Evolutionary conservation across 2,797 vertebrate species (phyloP).

Genomic region (Hafferia zeledoni): DNA sequence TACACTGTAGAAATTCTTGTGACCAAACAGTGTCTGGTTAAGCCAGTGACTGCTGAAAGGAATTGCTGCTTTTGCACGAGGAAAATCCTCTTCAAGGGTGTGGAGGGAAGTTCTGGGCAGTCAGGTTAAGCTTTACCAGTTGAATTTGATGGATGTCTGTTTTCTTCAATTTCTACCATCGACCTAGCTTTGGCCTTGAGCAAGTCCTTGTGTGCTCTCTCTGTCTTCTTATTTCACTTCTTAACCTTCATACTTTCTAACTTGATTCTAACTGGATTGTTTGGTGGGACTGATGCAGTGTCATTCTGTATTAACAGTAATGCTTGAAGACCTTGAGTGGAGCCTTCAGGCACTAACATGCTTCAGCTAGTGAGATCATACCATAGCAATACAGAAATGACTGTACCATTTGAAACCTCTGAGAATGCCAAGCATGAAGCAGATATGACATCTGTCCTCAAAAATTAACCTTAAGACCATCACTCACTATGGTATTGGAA

Average conservation of each 20-base stretch:
- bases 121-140: not conserved
- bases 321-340: not conserved
- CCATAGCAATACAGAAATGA: not conserved
- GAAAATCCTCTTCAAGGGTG: not conserved
- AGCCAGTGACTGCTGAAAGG: not conserved
- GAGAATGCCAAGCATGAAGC: not conserved
- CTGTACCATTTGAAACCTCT: not conserved
- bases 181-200: not conserved
- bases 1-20: not conserved
- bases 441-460: not conserved
- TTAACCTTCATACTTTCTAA: not conserved
- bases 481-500: not conserved
- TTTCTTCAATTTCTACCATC: not conserved
- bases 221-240: not conserved
- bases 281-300: not conserved
- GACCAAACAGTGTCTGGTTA: not conserved
- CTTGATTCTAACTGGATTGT: not conserved
- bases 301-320: not conserved
- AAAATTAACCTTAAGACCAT: not conserved
- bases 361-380: not conserved
- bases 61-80: not conserved
- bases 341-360: not conserved
- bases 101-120: not conserved
- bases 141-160: not conserved
- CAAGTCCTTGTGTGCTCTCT: not conserved